Evolutionary conservation across 1,140 invertebrate species (phyloP).

Genomic region (Drosophila oshimai): DNA sequence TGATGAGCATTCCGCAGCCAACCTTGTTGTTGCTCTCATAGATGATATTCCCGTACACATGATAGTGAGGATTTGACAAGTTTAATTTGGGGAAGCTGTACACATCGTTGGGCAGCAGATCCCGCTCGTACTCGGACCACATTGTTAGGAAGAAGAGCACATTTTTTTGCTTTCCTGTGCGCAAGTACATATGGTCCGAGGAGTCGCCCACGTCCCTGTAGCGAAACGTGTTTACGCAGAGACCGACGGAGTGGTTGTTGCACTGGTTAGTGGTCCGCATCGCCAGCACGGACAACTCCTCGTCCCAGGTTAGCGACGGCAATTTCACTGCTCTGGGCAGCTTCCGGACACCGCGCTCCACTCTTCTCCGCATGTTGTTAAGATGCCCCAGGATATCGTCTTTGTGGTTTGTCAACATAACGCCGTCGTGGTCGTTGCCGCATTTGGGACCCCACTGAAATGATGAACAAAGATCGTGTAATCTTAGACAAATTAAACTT

Average conservation of each 20-base stretch:
- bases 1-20: too few relatives aligned
- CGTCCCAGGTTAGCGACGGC: background rate
- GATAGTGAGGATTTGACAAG: too few relatives aligned
- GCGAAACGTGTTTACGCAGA: conserved; percentile 12
- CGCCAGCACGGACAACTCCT: background rate
- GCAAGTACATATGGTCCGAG: too few relatives aligned
- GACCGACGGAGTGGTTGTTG: rapidly evolving
- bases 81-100: too few relatives aligned
- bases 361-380: background rate
- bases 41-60: too few relatives aligned
- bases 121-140: background rate
- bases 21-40: too few relatives aligned
- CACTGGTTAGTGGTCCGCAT: conserved; percentile 24
- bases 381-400: background rate
- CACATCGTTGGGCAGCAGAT: background rate
- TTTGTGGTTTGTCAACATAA: background rate
- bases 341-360: background rate
- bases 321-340: background rate
- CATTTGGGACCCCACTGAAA: conserved; percentile 16
- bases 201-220: conserved; percentile 8
- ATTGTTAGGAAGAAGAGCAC: background rate
- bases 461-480: too few relatives aligned
- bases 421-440: background rate
- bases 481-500: too few relatives aligned
- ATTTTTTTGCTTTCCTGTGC: background rate